Percentiles rank a stretch among this genome's conserved stretches.
These are phyloP conservation scores for Aradus depressus DNA, from an alignment of 2,888 invertebrate genomes.

Conservation along the genomic window DNA sequence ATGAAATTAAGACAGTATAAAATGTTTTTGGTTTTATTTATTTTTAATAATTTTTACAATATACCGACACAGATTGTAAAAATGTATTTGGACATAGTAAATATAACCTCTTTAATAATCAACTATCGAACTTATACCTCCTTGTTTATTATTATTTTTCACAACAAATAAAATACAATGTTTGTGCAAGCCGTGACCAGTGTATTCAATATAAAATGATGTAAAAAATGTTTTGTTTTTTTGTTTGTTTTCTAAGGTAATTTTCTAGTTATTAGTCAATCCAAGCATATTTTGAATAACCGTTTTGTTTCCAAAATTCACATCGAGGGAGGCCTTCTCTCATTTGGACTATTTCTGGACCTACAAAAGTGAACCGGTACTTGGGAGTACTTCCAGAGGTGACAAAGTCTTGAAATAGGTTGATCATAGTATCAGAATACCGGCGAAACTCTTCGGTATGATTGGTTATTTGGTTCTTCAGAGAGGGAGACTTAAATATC, in stretches of 20 bases:
- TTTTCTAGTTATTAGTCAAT: conserved; percentile 15
- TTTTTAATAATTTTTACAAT: too few species aligned
- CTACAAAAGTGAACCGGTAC: conserved; percentile 38
- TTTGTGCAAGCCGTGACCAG: too few species aligned
- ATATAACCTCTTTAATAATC: too few species aligned
- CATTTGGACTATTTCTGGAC: conserved; percentile 55
- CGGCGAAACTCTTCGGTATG: conserved; percentile 62
- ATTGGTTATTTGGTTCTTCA: conserved; percentile 35
- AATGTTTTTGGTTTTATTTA: too few species aligned
- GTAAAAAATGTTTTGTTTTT: background rate
- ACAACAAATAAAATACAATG: too few species aligned
- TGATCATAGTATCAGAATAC: conserved; percentile 67
- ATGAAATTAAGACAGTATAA: too few species aligned
- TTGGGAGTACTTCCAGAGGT: conserved; percentile 47
- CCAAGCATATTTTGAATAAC: conserved; percentile 22
- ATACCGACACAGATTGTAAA: too few species aligned
- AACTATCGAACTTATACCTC: too few species aligned
- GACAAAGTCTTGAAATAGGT: conserved; percentile 70
- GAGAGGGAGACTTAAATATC: conserved; percentile 64
- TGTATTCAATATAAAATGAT: too few species aligned
- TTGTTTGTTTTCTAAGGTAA: background rate
- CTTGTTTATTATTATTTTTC: too few species aligned
- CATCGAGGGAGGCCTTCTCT: conserved; percentile 42
- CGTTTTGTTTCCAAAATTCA: conserved; percentile 51
- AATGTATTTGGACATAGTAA: too few species aligned